These are phyloP conservation scores for Heliconius ethilla DNA, from an alignment of 2,888 invertebrate genomes.

Conservation along the genomic window DNA sequence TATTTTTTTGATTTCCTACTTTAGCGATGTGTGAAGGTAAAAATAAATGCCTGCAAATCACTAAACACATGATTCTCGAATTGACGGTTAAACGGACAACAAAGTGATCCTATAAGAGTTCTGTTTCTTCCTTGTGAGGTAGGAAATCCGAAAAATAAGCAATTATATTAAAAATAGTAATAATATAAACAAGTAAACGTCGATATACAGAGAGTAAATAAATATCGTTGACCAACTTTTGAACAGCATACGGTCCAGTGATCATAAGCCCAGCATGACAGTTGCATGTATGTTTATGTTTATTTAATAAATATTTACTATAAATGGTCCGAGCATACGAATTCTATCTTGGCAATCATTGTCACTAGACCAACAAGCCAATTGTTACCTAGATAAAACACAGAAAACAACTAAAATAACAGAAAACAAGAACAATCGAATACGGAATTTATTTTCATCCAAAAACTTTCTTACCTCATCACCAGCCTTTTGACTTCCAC, in stretches of 20 bases:
- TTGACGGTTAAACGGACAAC: too few relatives aligned
- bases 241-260: neutral
- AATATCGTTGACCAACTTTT: neutral
- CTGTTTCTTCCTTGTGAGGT: too few relatives aligned
- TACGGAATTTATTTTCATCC: too few relatives aligned
- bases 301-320: neutral
- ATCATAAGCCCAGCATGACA: neutral
- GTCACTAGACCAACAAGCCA: too few relatives aligned
- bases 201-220: neutral
- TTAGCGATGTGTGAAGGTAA: neutral
- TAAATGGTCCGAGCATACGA: neutral
- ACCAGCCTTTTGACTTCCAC: too few relatives aligned
- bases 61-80: neutral
- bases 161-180: too few relatives aligned
- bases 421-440: too few relatives aligned
- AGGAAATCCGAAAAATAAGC: too few relatives aligned
- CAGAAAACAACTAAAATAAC: too few relatives aligned
- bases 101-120: too few relatives aligned
- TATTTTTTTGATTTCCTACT: neutral
- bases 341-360: neutral
- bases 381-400: too few relatives aligned
- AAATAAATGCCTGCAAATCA: neutral
- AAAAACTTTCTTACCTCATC: too few relatives aligned
- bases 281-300: neutral
- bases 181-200: neutral